phyloP scores from a whole-genome alignment of 2,888 invertebrate species.

The Dynastes maya region DNA sequence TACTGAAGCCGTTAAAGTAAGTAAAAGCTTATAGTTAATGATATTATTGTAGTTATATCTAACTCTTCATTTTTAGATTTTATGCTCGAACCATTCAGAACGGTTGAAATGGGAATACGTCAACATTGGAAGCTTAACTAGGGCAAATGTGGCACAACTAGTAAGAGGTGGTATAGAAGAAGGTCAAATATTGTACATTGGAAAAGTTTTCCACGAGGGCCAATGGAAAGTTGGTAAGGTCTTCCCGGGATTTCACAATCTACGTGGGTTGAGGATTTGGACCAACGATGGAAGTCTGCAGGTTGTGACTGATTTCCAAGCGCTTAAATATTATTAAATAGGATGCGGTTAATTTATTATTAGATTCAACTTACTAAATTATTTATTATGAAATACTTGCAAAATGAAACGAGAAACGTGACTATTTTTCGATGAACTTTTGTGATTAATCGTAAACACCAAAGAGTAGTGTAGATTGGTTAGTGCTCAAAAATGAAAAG shows the following conservation, averaged over 20 bases:
- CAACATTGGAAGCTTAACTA: not conserved
- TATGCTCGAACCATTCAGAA: not conserved
- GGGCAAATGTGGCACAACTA: not conserved
- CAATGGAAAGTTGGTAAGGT: slow-evolving; percentile 24
- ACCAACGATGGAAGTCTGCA: not conserved
- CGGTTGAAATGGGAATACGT: not conserved
- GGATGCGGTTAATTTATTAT: not conserved
- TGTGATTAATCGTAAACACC: too few relatives aligned
- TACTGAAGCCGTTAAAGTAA: slow-evolving; percentile 8
- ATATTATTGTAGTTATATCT: not conserved
- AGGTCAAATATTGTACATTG: slow-evolving; percentile 15
- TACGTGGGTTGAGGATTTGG: slow-evolving; percentile 9
- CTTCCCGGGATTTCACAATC: slow-evolving; percentile 1
- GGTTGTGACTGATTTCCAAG: not conserved
- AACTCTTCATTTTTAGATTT: not conserved
- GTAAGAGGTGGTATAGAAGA: slow-evolving; percentile 14
- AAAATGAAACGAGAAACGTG: too few relatives aligned
- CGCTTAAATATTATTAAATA: not conserved
- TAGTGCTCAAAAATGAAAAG: too few relatives aligned
- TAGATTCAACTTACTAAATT: not conserved
- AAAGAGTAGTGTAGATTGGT: too few relatives aligned
- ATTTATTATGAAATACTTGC: not conserved
- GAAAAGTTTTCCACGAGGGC: slow-evolving; percentile 9
- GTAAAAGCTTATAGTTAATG: not conserved
- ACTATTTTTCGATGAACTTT: too few relatives aligned